These are phyloP conservation scores for Shinisaurus crocodilurus DNA, from an alignment of 2,113 vertebrate species.

Conservation along the genomic window DNA sequence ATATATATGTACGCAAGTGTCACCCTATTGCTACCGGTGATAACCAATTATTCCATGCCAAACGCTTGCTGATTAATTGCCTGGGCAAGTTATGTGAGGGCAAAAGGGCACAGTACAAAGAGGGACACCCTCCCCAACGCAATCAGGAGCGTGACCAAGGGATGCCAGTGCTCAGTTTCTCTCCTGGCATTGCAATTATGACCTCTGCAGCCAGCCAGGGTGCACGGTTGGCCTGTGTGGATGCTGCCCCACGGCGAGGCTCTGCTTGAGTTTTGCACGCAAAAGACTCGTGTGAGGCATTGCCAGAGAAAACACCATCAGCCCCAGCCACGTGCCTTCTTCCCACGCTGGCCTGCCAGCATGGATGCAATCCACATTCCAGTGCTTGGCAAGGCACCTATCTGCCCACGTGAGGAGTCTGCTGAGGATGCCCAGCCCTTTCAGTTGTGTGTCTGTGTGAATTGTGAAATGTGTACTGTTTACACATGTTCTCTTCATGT, in stretches of 20 bases:
- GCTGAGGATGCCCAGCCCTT: background rate
- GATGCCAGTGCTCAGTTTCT: background rate
- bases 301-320: too few species aligned
- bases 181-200: background rate
- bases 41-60: background rate
- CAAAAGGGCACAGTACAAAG: background rate
- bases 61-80: background rate
- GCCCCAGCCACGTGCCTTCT: fast-evolving
- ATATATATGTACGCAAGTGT: background rate
- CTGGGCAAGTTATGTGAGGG: background rate
- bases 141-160: background rate
- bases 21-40: too few species aligned
- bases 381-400: background rate
- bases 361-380: too few species aligned
- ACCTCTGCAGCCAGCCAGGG: background rate
- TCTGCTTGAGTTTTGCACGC: background rate
- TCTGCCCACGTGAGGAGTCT: background rate
- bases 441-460: too few species aligned
- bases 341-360: background rate
- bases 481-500: too few species aligned
- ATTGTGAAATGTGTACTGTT: background rate
- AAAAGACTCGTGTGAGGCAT: too few species aligned
- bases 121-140: background rate
- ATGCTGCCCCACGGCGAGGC: background rate
- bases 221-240: too few species aligned